Evolutionary conservation across 2,113 vertebrate species (phyloP).

Genomic region (Tenebrosternarchus preto): DNA sequence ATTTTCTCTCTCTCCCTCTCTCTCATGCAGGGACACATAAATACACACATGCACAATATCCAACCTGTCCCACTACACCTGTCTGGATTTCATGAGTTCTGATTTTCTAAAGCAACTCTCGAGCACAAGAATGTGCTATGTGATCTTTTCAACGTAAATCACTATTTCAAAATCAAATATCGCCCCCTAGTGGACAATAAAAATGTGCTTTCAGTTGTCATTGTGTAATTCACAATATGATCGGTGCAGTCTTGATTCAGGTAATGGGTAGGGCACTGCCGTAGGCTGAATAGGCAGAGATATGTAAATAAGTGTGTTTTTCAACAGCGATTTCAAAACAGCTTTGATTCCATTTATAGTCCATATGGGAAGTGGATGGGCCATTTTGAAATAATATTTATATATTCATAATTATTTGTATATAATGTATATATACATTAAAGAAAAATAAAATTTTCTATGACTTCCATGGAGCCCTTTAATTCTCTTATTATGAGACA

Average conservation of each 20-base stretch:
- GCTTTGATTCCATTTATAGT: too few species aligned
- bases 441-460: too few species aligned
- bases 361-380: too few species aligned
- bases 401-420: too few species aligned
- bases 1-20: not conserved
- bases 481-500: too few species aligned
- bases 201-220: not conserved
- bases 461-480: too few species aligned
- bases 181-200: slow-evolving; percentile 12
- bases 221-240: not conserved
- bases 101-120: not conserved
- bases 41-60: not conserved
- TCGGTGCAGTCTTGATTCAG: not conserved
- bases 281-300: too few species aligned
- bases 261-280: too few species aligned
- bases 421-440: too few species aligned
- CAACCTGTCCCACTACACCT: not conserved
- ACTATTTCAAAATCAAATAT: not conserved
- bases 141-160: not conserved
- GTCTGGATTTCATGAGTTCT: not conserved
- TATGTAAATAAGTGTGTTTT: too few species aligned
- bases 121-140: not conserved
- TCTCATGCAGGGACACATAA: not conserved
- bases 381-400: too few species aligned
- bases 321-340: too few species aligned